Evolutionary conservation across 2,797 vertebrate species (phyloP).

Genomic region (Danio aesculapii): DNA sequence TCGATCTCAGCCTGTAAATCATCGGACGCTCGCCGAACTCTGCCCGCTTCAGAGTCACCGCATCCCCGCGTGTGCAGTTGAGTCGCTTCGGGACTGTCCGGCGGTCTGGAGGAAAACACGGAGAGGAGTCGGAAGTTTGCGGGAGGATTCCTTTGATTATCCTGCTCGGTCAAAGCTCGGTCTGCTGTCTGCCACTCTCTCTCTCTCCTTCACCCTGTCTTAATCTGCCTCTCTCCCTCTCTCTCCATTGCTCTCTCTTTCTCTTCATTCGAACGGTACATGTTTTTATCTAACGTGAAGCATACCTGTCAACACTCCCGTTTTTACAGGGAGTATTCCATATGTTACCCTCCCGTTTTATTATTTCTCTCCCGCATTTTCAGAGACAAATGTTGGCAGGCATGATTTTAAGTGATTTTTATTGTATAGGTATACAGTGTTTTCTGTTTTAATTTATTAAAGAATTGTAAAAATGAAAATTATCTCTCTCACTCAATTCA

Average conservation of each 20-base stretch:
- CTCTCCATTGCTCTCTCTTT: background rate
- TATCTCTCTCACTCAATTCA: too few species aligned
- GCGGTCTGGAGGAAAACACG: slow-evolving; percentile 9
- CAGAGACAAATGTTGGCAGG: too few species aligned
- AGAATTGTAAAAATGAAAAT: too few species aligned
- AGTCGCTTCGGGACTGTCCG: slow-evolving; percentile 11
- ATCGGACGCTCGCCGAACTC: slow-evolving; percentile 54
- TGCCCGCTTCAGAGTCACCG: slow-evolving; percentile 60
- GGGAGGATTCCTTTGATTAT: background rate
- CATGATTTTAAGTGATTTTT: too few species aligned
- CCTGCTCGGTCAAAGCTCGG: background rate
- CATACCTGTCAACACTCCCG: too few species aligned
- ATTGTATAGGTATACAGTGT: too few species aligned
- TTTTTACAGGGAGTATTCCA: too few species aligned
- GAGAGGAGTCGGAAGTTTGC: background rate
- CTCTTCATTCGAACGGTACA: too few species aligned
- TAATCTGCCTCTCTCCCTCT: background rate
- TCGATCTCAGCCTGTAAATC: slow-evolving; percentile 50
- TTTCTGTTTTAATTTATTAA: too few species aligned
- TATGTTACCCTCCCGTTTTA: too few species aligned
- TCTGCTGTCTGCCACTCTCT: background rate
- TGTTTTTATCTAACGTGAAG: too few species aligned
- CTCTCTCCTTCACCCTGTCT: background rate
- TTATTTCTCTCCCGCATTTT: too few species aligned
- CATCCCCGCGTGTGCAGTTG: slow-evolving; percentile 39